Evolutionary conservation across 1,140 invertebrate species (phyloP), one percentile per base, ranked within the genome.

Genomic region (Pogonomyrmex barbatus): DNA sequence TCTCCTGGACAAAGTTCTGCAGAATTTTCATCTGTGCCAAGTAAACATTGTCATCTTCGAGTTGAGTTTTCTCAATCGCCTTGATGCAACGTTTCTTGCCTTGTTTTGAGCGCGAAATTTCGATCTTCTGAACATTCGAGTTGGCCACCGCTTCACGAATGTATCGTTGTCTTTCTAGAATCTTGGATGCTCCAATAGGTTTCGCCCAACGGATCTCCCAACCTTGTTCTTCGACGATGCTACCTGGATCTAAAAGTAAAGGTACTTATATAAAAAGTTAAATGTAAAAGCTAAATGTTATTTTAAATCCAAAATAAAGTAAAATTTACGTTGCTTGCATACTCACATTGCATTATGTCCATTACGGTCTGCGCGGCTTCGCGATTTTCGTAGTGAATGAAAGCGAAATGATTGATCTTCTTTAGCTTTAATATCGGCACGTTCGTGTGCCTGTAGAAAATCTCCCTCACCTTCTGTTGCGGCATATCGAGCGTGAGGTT

Each of bases 331-430:
- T 60, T n/a, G 9, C 14, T 68, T 1, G 45, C 47, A 68, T 67
- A 91, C 91, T 91, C 87, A 95, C 95, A 78, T 45, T 85, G 92
- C 89, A 95, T 91, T 30, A 92, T 93, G 5, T 93, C 17, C 73
- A 95, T 87, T 54, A 93, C 94, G 67, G 58, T 87, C 56, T 94
- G 89, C 9, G 95, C 95, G 45, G 90, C 77, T 82, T 92, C 78
- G 24, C 95, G 92, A 56, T 78, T 93, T 62, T 94, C 94, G 52
- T 95, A 95, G 85, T 95, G 95, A 62, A 95, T 83, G 81, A 95
- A 95, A 2, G 94, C 94, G 88, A 95, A 95, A 65, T 95, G 95
- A 92, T 95, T 95, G 8, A 95, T 94, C 89, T 95, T 95, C 71
- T 95, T 95, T 3, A 95, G 63, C 71, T 95, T 95, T 47, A 95